Base-by-base conservation (phyloP, 1,140 invertebrate genomes). In the Paralvinella palmiformis region DNA sequence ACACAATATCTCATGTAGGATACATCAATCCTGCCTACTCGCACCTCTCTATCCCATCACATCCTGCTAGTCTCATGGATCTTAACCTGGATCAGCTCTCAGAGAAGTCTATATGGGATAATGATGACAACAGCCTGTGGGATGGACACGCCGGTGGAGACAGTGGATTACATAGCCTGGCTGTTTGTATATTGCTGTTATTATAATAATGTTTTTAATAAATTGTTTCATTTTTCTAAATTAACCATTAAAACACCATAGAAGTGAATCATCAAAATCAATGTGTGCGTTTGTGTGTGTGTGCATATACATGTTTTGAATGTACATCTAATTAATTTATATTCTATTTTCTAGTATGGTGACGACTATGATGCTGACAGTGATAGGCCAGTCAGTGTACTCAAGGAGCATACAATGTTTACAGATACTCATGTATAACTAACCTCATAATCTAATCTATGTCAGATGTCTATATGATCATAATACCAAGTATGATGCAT, bases 361-460 rank as follows among this genome's bases (percentile, higher is more conserved):
- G 71, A 73, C 41, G 61, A 65, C 32, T 60, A 60, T 32, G 67
- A 70, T 59, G 41, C 45, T 5, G 70, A 69, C 32, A 72, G 69
- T 50, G 68, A 65, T n/a, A 69, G 65, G 7, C 67, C 70, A 20
- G 72, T 72, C 66, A 77, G 75, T 41, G 69, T 75, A 37, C 71
- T 67, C 13, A 75, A 72, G 62, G 72, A 75, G 67, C 75, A 75
- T 53, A 77, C 70, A 45, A 69, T 73, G 15, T 77, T 77, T 62
- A 75, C 74, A 44, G 75, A 77, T 57, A 75, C 75, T 52, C 74
- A 73, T 66, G 63, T 76, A 37, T 76, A 64, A 72, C n/a, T n/a
- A n/a, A n/a, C n/a, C n/a, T n/a, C n/a, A n/a, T n/a, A n/a, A n/a
- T n/a, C n/a, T n/a, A n/a, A n/a, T n/a, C n/a, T n/a, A n/a, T n/a